A percentile compares a stretch with the other conserved stretches of the same genome.
Evolutionary conservation across 1,140 invertebrate genomes (phyloP).

Genomic region (Fopius arisanus): DNA sequence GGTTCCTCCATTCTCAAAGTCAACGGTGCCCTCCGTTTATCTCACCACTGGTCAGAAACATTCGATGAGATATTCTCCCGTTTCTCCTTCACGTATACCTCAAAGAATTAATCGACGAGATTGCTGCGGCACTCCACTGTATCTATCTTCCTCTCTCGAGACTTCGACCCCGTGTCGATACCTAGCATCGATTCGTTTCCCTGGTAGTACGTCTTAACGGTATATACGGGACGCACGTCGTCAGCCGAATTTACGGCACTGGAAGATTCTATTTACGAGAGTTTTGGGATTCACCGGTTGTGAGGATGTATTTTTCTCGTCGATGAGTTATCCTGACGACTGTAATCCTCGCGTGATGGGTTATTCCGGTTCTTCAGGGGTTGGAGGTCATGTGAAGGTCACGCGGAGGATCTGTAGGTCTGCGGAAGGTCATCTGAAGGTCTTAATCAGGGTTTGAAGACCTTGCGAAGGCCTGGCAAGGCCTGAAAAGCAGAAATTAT

Average conservation of each 20-base stretch:
- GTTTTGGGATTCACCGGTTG: background rate
- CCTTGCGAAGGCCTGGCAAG: no score
- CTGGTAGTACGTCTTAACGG: background rate
- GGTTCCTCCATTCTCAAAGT: slow-evolving; percentile 24
- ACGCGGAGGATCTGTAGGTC: no score
- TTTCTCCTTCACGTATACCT: background rate
- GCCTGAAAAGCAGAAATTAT: no score
- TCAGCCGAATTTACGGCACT: slow-evolving; percentile 1
- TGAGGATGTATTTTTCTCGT: background rate
- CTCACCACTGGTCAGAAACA: background rate
- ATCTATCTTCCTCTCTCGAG: background rate
- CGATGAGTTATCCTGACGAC: background rate
- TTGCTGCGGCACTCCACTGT: slow-evolving; percentile 18
- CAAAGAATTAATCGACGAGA: slow-evolving; percentile 31
- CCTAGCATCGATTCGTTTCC: slow-evolving; percentile 25
- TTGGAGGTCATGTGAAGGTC: no score
- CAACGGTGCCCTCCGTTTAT: background rate
- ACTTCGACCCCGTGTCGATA: slow-evolving; percentile 17
- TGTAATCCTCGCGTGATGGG: no score
- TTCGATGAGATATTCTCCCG: background rate
- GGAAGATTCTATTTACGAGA: slow-evolving; percentile 26
- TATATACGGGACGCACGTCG: slow-evolving; percentile 16
- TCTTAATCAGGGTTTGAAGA: no score
- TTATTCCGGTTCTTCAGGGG: no score
- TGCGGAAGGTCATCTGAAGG: no score